Evolutionary conservation across 2,113 vertebrate species (phyloP).

Genomic region (Myrmecobius fasciatus): DNA sequence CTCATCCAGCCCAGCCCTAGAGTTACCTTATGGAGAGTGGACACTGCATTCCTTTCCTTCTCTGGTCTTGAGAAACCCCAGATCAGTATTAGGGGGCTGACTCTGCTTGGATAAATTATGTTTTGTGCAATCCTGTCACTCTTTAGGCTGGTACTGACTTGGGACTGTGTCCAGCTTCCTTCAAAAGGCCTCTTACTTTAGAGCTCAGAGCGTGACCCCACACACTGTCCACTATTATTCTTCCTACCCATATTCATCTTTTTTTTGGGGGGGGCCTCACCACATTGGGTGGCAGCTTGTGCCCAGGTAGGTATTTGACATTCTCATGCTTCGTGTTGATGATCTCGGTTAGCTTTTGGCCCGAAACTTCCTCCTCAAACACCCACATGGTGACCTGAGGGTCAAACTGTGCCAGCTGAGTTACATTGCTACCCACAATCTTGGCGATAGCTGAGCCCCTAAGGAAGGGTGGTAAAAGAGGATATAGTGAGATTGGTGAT

Average conservation of each 20-base stretch:
- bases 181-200: neutral
- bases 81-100: neutral
- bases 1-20: neutral
- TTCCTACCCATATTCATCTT: neutral
- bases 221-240: neutral
- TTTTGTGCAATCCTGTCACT: neutral
- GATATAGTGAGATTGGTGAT: neutral
- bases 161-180: neutral
- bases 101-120: neutral
- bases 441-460: slow-evolving; percentile 99
- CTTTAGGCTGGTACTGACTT: neutral
- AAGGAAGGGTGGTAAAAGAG: slow-evolving; percentile 28
- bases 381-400: slow-evolving; percentile 95
- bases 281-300: slow-evolving; percentile 96
- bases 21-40: neutral
- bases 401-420: slow-evolving; percentile 88
- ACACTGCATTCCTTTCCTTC: neutral
- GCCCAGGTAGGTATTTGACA: slow-evolving; percentile 95
- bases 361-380: slow-evolving; percentile 92
- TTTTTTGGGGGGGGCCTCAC: slow-evolving; percentile 82
- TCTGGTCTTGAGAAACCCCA: neutral
- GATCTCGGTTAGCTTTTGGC: slow-evolving; percentile 93
- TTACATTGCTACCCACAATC: slow-evolving; percentile 92
- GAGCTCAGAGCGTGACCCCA: too few relatives aligned
- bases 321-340: slow-evolving; percentile 97